Evolutionary conservation across 2,797 vertebrate genomes (phyloP).

Genomic region (Amphiprion clarkii): DNA sequence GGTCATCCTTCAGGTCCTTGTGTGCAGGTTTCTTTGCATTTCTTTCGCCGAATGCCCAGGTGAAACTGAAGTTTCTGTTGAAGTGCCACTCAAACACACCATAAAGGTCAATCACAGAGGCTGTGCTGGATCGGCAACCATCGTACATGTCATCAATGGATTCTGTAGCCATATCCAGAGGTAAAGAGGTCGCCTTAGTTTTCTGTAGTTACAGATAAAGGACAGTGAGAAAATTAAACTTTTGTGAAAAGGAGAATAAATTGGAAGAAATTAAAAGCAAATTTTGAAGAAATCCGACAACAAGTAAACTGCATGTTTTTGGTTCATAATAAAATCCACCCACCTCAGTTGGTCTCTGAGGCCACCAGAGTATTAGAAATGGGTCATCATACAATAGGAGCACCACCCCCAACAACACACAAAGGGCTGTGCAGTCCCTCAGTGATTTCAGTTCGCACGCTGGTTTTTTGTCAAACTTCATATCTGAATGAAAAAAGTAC

Average conservation of each 20-base stretch:
- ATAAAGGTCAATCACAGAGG: slow-evolving; percentile 39
- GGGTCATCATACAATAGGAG: slow-evolving; percentile 45
- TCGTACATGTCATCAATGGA: slow-evolving; percentile 69
- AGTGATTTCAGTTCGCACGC: background rate
- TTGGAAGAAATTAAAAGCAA: no score
- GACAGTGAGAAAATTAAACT: background rate
- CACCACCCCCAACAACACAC: slow-evolving; percentile 6
- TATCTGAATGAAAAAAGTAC: slow-evolving; percentile 25
- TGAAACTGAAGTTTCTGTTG: slow-evolving; percentile 32
- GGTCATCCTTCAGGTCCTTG: slow-evolving; percentile 41
- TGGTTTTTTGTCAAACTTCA: slow-evolving; percentile 12
- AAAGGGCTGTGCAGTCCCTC: slow-evolving; percentile 18
- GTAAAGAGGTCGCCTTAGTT: background rate
- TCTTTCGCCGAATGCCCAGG: slow-evolving; percentile 46
- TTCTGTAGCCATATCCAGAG: slow-evolving; percentile 58
- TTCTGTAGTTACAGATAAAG: slow-evolving; percentile 31
- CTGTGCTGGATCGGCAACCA: slow-evolving; percentile 40
- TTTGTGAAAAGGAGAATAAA: no score
- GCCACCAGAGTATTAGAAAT: slow-evolving; percentile 56
- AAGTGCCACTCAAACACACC: slow-evolving; percentile 51
- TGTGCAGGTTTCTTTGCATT: slow-evolving; percentile 37
- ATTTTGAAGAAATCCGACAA: no score
- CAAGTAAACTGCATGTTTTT: background rate
- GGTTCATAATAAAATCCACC: background rate
- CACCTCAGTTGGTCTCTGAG: slow-evolving; percentile 51